phyloP scores from a whole-genome alignment of 2,113 vertebrate genomes.

The Deroptyus accipitrinus region DNA sequence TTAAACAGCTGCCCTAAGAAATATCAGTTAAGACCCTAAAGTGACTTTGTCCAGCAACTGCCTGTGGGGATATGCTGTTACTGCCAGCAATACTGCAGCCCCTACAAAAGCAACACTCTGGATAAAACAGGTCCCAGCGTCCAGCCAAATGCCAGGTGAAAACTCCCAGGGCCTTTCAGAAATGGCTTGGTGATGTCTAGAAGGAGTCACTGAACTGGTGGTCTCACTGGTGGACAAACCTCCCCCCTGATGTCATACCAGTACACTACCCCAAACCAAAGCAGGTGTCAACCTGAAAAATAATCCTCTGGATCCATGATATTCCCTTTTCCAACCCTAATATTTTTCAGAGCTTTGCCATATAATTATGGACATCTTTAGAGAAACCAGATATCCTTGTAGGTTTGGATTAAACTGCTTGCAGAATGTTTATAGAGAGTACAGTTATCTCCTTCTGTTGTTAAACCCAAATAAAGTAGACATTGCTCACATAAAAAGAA shows the following conservation, averaged over 20 bases:
- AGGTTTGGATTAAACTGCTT: background rate
- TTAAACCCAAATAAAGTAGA: background rate
- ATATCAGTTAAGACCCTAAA: background rate
- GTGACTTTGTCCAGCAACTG: background rate
- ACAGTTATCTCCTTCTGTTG: background rate
- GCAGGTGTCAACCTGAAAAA: background rate
- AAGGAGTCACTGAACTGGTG: background rate
- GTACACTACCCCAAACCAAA: background rate
- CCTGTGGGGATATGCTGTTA: background rate
- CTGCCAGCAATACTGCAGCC: background rate
- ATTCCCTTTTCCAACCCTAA: background rate
- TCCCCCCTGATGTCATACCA: background rate
- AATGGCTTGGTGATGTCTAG: background rate
- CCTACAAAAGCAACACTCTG: background rate
- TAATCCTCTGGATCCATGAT: background rate
- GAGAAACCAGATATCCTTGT: constrained; percentile 23
- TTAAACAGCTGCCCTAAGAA: background rate
- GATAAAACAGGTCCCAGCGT: background rate
- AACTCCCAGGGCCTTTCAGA: background rate
- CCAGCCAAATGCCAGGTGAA: background rate
- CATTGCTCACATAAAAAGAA: background rate
- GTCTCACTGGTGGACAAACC: background rate
- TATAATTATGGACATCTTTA: background rate
- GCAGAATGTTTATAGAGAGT: background rate
- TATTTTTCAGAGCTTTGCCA: background rate